Percentiles rank a stretch among this genome's conserved stretches.
phyloP scores from a whole-genome alignment of 2,888 invertebrate genomes.

The Hypomecis punctinalis region DNA sequence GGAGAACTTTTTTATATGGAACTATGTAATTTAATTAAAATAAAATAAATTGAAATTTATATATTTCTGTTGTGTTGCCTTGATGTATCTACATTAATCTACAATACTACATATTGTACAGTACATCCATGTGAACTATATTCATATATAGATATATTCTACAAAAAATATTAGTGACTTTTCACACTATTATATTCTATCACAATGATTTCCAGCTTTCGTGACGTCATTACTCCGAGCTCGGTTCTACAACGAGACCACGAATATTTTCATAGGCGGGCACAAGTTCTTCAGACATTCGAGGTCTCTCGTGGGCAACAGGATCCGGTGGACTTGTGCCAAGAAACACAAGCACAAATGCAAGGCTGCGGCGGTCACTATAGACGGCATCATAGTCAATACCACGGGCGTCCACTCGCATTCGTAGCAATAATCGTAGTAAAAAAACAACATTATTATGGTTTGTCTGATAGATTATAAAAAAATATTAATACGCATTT shows the following conservation, averaged over 20 bases:
- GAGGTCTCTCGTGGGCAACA: conserved; percentile 70
- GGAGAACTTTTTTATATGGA: no score
- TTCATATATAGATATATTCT: no score
- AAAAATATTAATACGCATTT: no score
- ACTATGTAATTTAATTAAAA: no score
- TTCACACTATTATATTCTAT: conserved; percentile 6
- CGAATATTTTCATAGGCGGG: conserved; percentile 71
- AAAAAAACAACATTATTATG: no score
- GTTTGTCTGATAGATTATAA: no score
- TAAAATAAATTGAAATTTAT: no score
- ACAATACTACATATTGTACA: no score
- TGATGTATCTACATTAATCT: no score
- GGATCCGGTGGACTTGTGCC: conserved; percentile 77
- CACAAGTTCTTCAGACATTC: conserved; percentile 78
- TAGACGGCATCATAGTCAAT: conserved; percentile 70
- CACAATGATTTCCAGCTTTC: conserved; percentile 55
- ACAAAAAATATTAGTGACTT: conserved; percentile 23
- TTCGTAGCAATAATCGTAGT: not conserved
- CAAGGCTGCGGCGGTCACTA: conserved; percentile 73
- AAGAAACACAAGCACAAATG: conserved; percentile 78
- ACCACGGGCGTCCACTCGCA: conserved; percentile 72
- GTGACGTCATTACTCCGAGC: conserved; percentile 66
- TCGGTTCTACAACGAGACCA: conserved; percentile 63
- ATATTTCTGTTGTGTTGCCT: no score
- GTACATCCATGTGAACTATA: no score